Conservation (phyloP, 2,113 vertebrate species). For the Muscicapa adusta region DNA sequence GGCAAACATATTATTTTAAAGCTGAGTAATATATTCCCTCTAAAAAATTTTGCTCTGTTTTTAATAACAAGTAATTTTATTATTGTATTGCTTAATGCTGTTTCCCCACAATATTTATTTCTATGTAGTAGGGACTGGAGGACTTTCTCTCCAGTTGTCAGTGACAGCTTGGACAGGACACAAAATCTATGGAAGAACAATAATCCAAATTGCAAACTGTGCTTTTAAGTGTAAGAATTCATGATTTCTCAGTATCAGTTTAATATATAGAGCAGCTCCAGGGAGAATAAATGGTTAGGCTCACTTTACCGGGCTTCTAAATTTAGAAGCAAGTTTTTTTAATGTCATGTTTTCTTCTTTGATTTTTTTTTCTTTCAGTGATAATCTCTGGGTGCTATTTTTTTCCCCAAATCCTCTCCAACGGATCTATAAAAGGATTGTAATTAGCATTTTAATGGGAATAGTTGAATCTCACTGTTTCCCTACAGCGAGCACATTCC, state of each 20-base stretch:
- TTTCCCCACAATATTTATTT: slow-evolving; percentile 71
- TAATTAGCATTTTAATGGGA: slow-evolving; percentile 62
- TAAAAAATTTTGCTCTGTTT: slow-evolving; percentile 68
- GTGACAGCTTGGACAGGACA: slow-evolving; percentile 42
- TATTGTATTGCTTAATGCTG: slow-evolving; percentile 67
- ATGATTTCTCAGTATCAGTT: slow-evolving; percentile 48
- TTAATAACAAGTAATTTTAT: slow-evolving; percentile 79
- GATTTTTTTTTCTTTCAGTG: not conserved
- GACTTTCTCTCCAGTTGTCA: slow-evolving; percentile 59
- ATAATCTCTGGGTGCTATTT: slow-evolving; percentile 39
- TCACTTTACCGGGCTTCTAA: slow-evolving; percentile 24
- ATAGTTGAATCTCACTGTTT: slow-evolving; percentile 34
- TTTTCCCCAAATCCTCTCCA: slow-evolving; percentile 30
- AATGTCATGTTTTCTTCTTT: slow-evolving; percentile 22
- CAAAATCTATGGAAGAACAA: slow-evolving; percentile 50
- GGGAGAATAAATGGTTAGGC: slow-evolving; percentile 41
- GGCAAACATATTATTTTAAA: slow-evolving; percentile 75
- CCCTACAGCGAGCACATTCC: not conserved
- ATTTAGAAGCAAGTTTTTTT: slow-evolving; percentile 31
- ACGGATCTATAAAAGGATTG: slow-evolving; percentile 9
- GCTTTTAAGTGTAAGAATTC: slow-evolving; percentile 59
- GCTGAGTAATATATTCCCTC: slow-evolving; percentile 67
- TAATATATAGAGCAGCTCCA: slow-evolving; percentile 61
- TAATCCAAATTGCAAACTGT: slow-evolving; percentile 36
- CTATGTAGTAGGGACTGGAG: not conserved